phyloP scores from a whole-genome alignment of 2,797 vertebrate species.

The Varecia variegata region DNA sequence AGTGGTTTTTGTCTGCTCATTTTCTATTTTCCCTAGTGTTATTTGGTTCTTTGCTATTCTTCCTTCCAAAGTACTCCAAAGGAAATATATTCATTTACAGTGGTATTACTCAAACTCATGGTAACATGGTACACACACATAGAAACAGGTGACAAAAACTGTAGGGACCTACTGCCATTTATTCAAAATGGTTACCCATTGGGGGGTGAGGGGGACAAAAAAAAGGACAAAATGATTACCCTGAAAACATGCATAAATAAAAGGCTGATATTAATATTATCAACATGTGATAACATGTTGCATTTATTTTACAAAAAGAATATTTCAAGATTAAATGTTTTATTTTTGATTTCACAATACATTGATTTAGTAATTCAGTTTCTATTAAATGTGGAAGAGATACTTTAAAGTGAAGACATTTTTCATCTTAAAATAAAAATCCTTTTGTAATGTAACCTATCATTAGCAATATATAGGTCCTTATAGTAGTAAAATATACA shows the following conservation, averaged over 20 bases:
- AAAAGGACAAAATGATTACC: neutral
- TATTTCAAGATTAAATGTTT: neutral
- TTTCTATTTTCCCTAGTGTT: neutral
- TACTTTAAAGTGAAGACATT: neutral
- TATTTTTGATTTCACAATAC: neutral
- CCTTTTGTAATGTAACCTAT: neutral
- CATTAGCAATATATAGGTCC: neutral
- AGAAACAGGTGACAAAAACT: neutral
- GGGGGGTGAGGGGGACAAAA: too few relatives aligned
- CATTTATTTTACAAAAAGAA: neutral
- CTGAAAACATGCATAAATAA: neutral
- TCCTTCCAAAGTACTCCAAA: neutral
- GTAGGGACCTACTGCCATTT: neutral
- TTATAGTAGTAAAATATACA: neutral
- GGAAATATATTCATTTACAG: neutral
- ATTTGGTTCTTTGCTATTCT: neutral
- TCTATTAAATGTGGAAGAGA: neutral
- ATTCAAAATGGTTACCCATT: neutral
- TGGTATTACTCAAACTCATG: neutral
- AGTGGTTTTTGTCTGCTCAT: neutral
- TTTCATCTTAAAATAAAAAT: neutral
- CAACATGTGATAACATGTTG: neutral
- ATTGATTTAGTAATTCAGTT: neutral
- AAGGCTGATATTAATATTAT: neutral
- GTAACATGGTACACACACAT: rapidly evolving